Evolutionary conservation across 2,797 vertebrate species (phyloP).

Genomic region (Diceros bicornis): DNA sequence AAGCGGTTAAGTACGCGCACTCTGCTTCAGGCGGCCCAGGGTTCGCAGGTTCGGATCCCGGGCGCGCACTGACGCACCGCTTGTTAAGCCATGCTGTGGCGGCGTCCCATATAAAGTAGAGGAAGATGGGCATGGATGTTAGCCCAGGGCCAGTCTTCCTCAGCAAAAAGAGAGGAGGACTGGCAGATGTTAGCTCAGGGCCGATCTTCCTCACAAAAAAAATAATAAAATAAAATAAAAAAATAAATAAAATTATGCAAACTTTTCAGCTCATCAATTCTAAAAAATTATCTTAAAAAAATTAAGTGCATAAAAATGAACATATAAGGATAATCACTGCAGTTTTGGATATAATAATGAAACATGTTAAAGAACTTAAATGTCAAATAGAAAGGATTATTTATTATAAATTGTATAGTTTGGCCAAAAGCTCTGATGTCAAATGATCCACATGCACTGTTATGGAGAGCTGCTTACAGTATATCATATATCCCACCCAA

Average conservation of each 20-base stretch:
- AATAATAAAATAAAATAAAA: no score
- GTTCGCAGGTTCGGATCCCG: no score
- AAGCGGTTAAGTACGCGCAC: no score
- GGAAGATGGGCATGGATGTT: no score
- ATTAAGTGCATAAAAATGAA: background rate
- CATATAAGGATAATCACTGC: background rate
- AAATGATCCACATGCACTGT: background rate
- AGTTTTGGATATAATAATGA: conserved; percentile 24
- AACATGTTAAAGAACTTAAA: conserved; percentile 31
- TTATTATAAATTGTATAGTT: background rate
- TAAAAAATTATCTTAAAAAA: conserved; percentile 20
- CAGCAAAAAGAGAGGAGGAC: no score
- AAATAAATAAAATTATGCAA: background rate
- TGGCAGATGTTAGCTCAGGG: no score
- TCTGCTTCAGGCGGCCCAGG: no score
- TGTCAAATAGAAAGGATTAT: background rate
- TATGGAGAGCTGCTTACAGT: background rate
- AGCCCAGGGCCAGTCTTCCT: no score
- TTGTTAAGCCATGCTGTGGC: no score
- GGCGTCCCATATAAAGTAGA: no score
- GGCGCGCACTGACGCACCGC: no score
- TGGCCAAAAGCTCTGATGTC: background rate
- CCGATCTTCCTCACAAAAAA: no score
- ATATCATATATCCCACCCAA: background rate
- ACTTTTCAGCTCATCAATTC: background rate